Conservation (phyloP, 2,113 vertebrate species). For the Eudorcas thomsonii region DNA sequence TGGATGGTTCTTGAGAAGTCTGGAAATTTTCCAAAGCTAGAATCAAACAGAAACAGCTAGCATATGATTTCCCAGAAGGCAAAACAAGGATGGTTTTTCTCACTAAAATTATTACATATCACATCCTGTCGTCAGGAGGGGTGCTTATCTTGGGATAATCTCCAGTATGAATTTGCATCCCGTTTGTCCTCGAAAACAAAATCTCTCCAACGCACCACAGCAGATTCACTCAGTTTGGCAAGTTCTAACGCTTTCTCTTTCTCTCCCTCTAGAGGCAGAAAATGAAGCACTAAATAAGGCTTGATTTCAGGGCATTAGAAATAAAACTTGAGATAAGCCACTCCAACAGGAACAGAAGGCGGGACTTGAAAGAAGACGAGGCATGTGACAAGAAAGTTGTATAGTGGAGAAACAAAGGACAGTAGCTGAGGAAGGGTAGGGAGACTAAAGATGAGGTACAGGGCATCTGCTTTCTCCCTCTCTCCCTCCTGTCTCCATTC, state of each 20-base stretch:
- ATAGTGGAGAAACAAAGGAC: conserved; percentile 27
- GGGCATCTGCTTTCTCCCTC: not conserved
- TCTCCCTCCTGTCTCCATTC: not conserved
- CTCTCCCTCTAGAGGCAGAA: conserved; percentile 76
- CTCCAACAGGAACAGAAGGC: not conserved
- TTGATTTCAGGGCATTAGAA: conserved; percentile 46
- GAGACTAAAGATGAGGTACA: not conserved
- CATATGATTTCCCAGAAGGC: conserved; percentile 62
- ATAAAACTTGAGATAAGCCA: conserved; percentile 36
- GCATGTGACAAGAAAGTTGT: conserved; percentile 8
- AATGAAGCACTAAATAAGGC: conserved; percentile 48
- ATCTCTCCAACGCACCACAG: not conserved
- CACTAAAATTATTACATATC: conserved; percentile 58
- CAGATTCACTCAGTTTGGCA: not conserved
- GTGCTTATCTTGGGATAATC: conserved; percentile 31
- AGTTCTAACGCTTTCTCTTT: conserved; percentile 63
- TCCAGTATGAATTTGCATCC: not conserved
- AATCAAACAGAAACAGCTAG: conserved; percentile 54
- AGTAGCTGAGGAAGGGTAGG: not conserved
- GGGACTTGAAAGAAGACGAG: not conserved
- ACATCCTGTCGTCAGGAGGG: conserved; percentile 39
- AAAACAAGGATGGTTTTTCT: conserved; percentile 50
- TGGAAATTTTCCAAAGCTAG: conserved; percentile 60
- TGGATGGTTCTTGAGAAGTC: conserved; percentile 45
- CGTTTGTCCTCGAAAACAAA: conserved; percentile 4